Evolutionary conservation across 2,888 invertebrate species (phyloP).

Genomic region (Flexamia atlantica): DNA sequence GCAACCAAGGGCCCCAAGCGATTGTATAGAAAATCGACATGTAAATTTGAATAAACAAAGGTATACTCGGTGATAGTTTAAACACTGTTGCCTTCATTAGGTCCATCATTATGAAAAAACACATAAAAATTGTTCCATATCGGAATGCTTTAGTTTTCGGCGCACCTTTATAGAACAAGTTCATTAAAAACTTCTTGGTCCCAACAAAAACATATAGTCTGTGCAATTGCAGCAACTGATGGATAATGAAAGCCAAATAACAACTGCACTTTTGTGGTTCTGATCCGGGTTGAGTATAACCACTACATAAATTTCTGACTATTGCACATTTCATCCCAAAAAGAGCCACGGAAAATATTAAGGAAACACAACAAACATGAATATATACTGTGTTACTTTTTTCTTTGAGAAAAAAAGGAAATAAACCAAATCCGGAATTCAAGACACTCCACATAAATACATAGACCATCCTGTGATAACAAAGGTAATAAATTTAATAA

Average conservation of each 20-base stretch:
- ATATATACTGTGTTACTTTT: neutral
- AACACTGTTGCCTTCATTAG: neutral
- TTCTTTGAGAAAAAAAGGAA: neutral
- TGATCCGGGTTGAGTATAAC: neutral
- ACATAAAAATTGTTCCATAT: neutral
- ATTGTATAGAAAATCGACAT: neutral
- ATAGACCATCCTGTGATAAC: too few species aligned
- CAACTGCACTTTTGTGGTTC: slow-evolving; percentile 9
- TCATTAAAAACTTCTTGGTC: neutral
- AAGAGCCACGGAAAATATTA: neutral
- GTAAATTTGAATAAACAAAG: neutral
- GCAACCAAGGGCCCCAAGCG: neutral
- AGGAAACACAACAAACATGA: neutral
- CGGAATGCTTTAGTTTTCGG: neutral
- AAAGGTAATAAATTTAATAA: too few species aligned
- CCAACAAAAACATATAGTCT: neutral
- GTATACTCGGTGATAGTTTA: neutral
- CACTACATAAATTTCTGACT: neutral
- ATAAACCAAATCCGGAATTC: too few species aligned
- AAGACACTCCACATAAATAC: too few species aligned
- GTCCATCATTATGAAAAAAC: neutral
- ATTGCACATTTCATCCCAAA: neutral
- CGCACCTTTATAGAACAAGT: neutral
- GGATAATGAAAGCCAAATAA: neutral
- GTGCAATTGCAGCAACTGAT: neutral